Base-by-base conservation (phyloP, 1,140 invertebrate genomes). In the Liolophura sinensis region DNA sequence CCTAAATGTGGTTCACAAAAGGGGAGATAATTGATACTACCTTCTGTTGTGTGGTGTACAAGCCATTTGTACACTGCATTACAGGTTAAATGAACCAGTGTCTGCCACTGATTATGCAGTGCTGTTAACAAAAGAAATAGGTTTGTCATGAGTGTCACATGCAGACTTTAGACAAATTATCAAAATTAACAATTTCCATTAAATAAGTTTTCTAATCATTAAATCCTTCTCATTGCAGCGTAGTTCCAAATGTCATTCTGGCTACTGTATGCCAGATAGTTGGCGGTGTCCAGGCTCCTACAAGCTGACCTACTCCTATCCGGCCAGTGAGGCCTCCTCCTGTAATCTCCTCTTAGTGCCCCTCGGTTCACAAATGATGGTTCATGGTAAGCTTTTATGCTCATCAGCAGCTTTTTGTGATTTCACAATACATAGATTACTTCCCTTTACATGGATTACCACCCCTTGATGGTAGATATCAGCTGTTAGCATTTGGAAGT, bases 361-460 rank as follows among this genome's bases (percentile, higher is more conserved):
- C 20, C 69, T 73, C 67, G 66, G 68, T 0, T 46, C 61, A 48
- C 54, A 60, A 12, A 22, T 77, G 12, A 58, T 71, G 62, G 62
- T 77, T 18, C 73, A 77, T 64, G 75, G 75, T 76, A 64, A 68
- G 63, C 22, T 16, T 7, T 31, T 12, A 24, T 54, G 18, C 51
- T 27, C 12, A 27, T 40, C 18, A 31, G 58, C 15, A 31, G 15
- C 24, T 27, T n/a, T 48, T 56, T 14, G 12, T 11, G 18, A 20
- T 18, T 56, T 20, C 22, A 18, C 22, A 22, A 22, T 5, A 27
- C 25, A 58, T 27, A 58, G 4, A 24, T 55, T 50, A 57, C 22
- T 50, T 15, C 18, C 16, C 55, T n/a, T n/a, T n/a, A n/a, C n/a
- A n/a, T n/a, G n/a, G n/a, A n/a, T n/a, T n/a, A n/a, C n/a, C n/a